Percentiles rank a stretch among this genome's conserved stretches.
These are phyloP conservation scores for Drosophila pseudotalamancana DNA, from an alignment of 2,888 invertebrate species.

Conservation along the genomic window DNA sequence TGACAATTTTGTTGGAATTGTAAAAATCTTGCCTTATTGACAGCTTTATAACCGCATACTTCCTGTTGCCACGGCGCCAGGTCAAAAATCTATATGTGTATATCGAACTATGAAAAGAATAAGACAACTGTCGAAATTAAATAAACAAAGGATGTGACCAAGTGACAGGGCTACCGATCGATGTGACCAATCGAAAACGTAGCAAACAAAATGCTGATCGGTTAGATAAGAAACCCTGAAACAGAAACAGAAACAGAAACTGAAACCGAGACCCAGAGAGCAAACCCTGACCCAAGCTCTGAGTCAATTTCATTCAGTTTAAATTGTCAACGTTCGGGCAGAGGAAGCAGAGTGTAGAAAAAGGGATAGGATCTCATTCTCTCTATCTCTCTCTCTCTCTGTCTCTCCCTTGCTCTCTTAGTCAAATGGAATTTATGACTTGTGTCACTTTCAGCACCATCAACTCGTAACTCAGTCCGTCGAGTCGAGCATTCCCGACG, in stretches of 20 bases:
- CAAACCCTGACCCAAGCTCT: slow-evolving; percentile 24
- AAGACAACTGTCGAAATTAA: slow-evolving; percentile 51
- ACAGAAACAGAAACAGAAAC: slow-evolving; percentile 12
- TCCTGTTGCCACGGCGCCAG: slow-evolving; percentile 71
- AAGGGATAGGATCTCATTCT: slow-evolving; percentile 2
- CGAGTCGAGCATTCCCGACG: slow-evolving; percentile 21
- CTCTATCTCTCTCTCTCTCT: background rate
- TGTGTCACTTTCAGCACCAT: slow-evolving; percentile 81
- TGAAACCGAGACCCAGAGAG: slow-evolving; percentile 2
- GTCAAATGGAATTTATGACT: slow-evolving; percentile 80
- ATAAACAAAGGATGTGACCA: slow-evolving; percentile 66
- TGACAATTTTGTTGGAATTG: slow-evolving; percentile 32
- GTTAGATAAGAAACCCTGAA: slow-evolving; percentile 49
- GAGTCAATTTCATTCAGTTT: slow-evolving; percentile 71
- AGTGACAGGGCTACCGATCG: slow-evolving; percentile 74
- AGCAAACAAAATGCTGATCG: slow-evolving; percentile 59
- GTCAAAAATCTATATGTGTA: slow-evolving; percentile 18
- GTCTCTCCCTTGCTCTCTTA: slow-evolving; percentile 19
- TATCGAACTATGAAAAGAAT: slow-evolving; percentile 41
- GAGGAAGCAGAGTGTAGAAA: slow-evolving; percentile 16
- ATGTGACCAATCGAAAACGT: slow-evolving; percentile 63
- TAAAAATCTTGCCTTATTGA: slow-evolving; percentile 19
- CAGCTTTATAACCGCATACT: slow-evolving; percentile 58
- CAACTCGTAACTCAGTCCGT: slow-evolving; percentile 77
- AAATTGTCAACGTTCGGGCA: slow-evolving; percentile 62